Evolutionary conservation across 2,888 invertebrate genomes (phyloP).

Genomic region (Chrysina gloriosa): DNA sequence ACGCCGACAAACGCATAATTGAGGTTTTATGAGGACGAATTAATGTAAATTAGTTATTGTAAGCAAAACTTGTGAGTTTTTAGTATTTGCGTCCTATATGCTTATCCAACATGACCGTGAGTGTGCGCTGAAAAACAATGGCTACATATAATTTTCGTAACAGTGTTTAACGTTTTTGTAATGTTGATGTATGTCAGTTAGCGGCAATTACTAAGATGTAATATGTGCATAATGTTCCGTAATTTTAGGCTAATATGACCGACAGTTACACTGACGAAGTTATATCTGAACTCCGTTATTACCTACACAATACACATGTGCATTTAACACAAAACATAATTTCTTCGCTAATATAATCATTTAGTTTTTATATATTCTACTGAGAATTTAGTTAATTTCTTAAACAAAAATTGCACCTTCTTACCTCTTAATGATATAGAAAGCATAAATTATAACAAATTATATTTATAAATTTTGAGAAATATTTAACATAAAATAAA

Average conservation of each 20-base stretch:
- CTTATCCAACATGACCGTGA: not conserved
- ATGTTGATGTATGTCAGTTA: not conserved
- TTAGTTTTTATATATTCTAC: no score
- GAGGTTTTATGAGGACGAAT: conserved; percentile 17
- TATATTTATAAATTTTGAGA: no score
- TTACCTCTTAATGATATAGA: no score
- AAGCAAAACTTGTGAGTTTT: not conserved
- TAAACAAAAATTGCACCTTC: no score
- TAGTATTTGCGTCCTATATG: not conserved
- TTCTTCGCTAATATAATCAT: no score
- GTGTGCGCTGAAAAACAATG: not conserved
- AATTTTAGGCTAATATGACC: no score
- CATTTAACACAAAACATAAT: not conserved
- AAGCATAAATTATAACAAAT: no score
- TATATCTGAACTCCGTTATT: no score
- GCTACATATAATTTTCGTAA: conserved; percentile 14
- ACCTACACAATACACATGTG: not conserved
- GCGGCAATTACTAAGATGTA: not conserved
- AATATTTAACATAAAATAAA: no score
- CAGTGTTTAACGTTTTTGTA: conserved; percentile 9
- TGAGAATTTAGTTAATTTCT: no score
- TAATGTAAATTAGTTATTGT: conserved; percentile 10
- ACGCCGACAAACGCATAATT: conserved; percentile 28
- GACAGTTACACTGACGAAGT: no score
- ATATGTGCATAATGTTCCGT: not conserved